Percentiles rank a stretch among this genome's conserved stretches.
phyloP scores from a whole-genome alignment of 1,140 invertebrate species.

The Lasioglossum albipes region DNA sequence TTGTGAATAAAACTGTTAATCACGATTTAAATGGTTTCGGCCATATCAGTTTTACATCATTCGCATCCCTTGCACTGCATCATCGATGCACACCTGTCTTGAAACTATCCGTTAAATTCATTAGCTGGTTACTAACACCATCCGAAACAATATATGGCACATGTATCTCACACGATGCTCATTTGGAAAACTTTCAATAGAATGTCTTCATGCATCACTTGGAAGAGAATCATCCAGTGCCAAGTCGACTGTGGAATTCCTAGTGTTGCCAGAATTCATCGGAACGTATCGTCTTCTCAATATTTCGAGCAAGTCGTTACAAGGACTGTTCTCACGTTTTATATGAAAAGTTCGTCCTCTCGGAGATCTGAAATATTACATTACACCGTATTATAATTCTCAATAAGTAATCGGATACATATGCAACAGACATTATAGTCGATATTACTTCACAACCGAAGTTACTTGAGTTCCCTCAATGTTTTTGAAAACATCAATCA shows the following conservation, averaged over 20 bases:
- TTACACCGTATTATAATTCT: neutral
- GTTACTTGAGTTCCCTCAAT: conserved; percentile 76
- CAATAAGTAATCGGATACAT: neutral
- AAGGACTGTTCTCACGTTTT: conserved; percentile 77
- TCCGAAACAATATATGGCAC: conserved; percentile 34
- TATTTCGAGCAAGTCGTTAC: conserved; percentile 78
- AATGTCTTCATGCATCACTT: conserved; percentile 38
- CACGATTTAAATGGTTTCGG: neutral
- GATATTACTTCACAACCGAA: conserved; percentile 71
- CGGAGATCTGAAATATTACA: conserved; percentile 70
- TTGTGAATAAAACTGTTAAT: conserved; percentile 5
- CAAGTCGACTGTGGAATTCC: conserved; percentile 72
- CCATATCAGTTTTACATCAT: neutral
- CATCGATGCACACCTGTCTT: neutral
- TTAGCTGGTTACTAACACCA: conserved; percentile 1
- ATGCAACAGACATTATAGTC: neutral
- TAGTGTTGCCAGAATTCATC: conserved; percentile 75
- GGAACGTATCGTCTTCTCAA: conserved; percentile 75
- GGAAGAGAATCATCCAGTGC: conserved; percentile 72
- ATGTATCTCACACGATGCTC: conserved; percentile 26
- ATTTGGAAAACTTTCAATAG: conserved; percentile 14
- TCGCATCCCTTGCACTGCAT: neutral
- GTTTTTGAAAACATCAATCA: conserved; percentile 74
- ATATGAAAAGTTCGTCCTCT: conserved; percentile 71
- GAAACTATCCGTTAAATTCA: neutral